Evolutionary conservation across 1,140 invertebrate genomes (phyloP).

Genomic region (Augochlora pura): DNA sequence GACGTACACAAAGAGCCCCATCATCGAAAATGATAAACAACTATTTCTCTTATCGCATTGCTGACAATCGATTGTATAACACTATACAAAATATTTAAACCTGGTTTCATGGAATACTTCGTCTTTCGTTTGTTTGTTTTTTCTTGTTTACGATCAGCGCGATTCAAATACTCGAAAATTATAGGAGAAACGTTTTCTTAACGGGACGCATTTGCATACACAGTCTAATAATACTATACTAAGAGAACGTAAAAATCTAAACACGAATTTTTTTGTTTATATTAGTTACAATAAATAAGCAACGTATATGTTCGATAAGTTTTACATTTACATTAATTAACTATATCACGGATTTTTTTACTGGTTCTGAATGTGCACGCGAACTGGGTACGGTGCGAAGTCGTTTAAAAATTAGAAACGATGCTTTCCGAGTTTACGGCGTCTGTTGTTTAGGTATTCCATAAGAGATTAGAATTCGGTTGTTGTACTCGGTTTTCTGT

Average conservation of each 20-base stretch:
- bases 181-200: slow-evolving; percentile 7
- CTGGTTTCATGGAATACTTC: slow-evolving; percentile 12
- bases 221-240: slow-evolving; percentile 66
- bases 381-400: slow-evolving; percentile 39
- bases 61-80: slow-evolving; percentile 10
- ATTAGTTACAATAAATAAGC: slow-evolving; percentile 75
- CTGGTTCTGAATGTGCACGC: slow-evolving; percentile 68
- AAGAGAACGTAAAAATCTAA: slow-evolving; percentile 69
- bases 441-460: background rate
- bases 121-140: background rate
- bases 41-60: background rate
- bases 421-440: background rate
- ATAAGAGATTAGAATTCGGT: slow-evolving; percentile 43
- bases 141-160: background rate
- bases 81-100: slow-evolving; percentile 18
- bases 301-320: slow-evolving; percentile 60
- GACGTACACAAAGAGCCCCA: slow-evolving; percentile 40
- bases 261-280: slow-evolving; percentile 57
- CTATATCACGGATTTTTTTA: slow-evolving; percentile 71
- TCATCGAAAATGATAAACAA: slow-evolving; percentile 13
- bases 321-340: slow-evolving; percentile 61
- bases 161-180: background rate
- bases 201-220: slow-evolving; percentile 51
- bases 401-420: slow-evolving; percentile 38
- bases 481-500: slow-evolving; percentile 49